These are phyloP conservation scores for Mastigias papua DNA, from an alignment of 30 jellyfish, hydroid and myxozoan genomes.

Conservation along the genomic window DNA sequence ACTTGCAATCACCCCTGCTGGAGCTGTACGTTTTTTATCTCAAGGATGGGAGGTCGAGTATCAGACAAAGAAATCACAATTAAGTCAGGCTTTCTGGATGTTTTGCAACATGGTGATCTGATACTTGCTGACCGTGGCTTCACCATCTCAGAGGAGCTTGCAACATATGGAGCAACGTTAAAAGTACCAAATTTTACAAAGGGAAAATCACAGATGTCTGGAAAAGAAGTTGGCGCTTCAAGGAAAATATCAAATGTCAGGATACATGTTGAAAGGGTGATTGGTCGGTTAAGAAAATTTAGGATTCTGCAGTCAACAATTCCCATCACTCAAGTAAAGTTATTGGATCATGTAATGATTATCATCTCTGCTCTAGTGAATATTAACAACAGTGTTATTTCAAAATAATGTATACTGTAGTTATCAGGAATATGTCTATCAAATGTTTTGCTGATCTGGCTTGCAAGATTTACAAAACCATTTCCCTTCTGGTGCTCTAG, in stretches of 20 bases:
- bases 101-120: slow-evolving; percentile 54
- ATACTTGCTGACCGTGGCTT: slow-evolving; percentile 77
- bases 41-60: slow-evolving; percentile 75
- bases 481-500: slow-evolving; percentile 35
- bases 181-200: slow-evolving; percentile 68
- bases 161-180: slow-evolving; percentile 66
- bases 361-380: slow-evolving; percentile 59
- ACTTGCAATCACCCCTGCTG: slow-evolving; percentile 64
- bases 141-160: slow-evolving; percentile 63
- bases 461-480: slow-evolving; percentile 47
- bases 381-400: slow-evolving; percentile 62
- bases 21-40: slow-evolving; percentile 57
- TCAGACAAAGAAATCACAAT: slow-evolving; percentile 52
- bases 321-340: slow-evolving; percentile 70
- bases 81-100: slow-evolving; percentile 64
- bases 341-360: slow-evolving; percentile 58
- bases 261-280: slow-evolving; percentile 80
- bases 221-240: slow-evolving; percentile 59
- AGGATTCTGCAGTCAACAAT: slow-evolving; percentile 39
- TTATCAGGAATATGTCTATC: neutral
- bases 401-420: neutral
- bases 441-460: neutral
- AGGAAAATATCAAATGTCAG: slow-evolving; percentile 74
- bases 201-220: slow-evolving; percentile 77
- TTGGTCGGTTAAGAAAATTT: slow-evolving; percentile 71